Evolutionary conservation across 1,140 invertebrate species (phyloP).

Genomic region (Augochlora pura): DNA sequence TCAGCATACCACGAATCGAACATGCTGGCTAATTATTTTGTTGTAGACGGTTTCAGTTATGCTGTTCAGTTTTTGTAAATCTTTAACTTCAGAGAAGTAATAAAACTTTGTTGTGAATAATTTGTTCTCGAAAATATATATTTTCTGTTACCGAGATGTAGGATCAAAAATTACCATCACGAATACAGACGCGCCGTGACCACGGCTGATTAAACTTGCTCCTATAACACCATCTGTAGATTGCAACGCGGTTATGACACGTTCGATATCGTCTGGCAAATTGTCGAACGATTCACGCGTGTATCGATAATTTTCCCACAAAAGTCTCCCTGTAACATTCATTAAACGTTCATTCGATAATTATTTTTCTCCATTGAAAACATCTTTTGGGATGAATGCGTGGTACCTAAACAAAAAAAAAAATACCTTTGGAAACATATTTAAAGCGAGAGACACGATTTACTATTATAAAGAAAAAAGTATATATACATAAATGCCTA

Average conservation of each 20-base stretch:
- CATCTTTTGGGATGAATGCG: background rate
- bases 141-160: background rate
- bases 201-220: background rate
- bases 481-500: constrained; percentile 36
- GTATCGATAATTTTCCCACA: constrained; percentile 27
- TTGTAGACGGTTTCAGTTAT: background rate
- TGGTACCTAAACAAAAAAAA: constrained; percentile 12
- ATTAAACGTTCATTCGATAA: background rate
- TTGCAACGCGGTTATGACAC: constrained; percentile 13
- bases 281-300: constrained; percentile 8
- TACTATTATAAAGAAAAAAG: constrained; percentile 21
- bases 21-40: background rate
- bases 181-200: constrained; percentile 40
- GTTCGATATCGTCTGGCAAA: constrained; percentile 20
- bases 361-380: background rate
- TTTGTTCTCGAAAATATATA: background rate
- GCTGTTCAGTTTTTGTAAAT: background rate
- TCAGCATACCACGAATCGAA: background rate
- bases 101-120: background rate
- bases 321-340: constrained; percentile 30
- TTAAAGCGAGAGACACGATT: constrained; percentile 8
- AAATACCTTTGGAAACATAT: constrained; percentile 27
- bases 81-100: background rate
- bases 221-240: constrained; percentile 12
- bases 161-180: constrained; percentile 20